Conservation (phyloP, 2,888 invertebrate genomes). For the Phengaris alcon region DNA sequence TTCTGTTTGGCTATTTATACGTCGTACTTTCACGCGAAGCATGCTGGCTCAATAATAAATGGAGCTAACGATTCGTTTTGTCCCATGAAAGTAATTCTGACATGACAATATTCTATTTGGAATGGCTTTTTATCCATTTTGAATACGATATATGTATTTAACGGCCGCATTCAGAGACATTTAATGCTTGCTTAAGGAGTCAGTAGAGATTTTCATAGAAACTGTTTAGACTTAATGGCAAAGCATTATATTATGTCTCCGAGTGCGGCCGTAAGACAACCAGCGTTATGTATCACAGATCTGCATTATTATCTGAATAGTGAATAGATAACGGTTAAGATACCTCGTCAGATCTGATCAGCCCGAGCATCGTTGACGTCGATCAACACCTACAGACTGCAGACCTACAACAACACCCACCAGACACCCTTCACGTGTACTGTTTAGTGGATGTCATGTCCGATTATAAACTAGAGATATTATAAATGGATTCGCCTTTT, state of each 20-base stretch:
- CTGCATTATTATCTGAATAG: too few species aligned
- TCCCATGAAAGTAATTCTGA: too few species aligned
- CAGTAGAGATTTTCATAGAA: too few species aligned
- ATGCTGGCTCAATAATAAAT: neutral
- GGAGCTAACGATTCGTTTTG: neutral
- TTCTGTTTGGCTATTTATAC: neutral
- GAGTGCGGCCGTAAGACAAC: too few species aligned
- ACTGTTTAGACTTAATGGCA: too few species aligned
- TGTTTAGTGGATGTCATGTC: constrained; percentile 4
- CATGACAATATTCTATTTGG: too few species aligned
- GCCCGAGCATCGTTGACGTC: constrained; percentile 5
- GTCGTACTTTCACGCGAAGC: neutral
- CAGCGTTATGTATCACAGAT: too few species aligned
- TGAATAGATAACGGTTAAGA: neutral
- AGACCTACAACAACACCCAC: neutral
- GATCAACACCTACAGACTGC: neutral
- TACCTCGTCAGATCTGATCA: neutral
- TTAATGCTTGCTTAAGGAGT: too few species aligned
- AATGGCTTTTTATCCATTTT: too few species aligned
- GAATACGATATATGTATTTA: too few species aligned
- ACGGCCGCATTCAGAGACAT: too few species aligned
- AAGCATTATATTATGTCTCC: too few species aligned
- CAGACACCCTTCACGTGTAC: neutral
- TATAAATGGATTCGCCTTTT: neutral
- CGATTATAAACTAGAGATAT: neutral